phyloP scores from a whole-genome alignment of 1,140 invertebrate species.

The Atta colombica region DNA sequence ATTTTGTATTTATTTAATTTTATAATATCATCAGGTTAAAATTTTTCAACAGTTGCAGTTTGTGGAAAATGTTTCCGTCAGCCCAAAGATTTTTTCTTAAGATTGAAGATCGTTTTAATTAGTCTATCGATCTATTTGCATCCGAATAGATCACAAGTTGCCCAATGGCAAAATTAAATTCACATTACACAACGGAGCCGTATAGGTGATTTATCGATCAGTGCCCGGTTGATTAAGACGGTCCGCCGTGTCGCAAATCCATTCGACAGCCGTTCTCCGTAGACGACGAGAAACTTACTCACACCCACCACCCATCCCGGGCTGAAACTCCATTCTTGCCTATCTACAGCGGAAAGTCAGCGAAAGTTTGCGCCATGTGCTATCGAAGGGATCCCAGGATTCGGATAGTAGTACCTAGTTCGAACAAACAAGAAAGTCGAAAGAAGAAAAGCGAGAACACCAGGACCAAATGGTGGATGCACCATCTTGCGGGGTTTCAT shows the following conservation, averaged over 20 bases:
- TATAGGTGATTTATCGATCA: conserved; percentile 47
- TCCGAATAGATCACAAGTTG: conserved; percentile 43
- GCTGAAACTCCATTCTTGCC: conserved; percentile 39
- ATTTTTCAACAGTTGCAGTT: neutral
- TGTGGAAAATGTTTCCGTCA: neutral
- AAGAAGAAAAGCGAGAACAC: conserved; percentile 45
- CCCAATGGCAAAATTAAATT: conserved; percentile 42
- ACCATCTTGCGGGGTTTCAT: conserved; percentile 54
- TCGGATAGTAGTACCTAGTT: conserved; percentile 15
- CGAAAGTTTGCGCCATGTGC: conserved; percentile 69
- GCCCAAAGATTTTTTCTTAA: no score
- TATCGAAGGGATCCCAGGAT: conserved; percentile 32
- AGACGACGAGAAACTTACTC: conserved; percentile 62
- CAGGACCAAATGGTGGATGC: neutral
- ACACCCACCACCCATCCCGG: neutral
- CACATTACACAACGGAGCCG: conserved; percentile 7
- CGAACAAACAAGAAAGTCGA: conserved; percentile 24
- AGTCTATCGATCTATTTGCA: conserved; percentile 18
- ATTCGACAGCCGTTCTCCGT: conserved; percentile 50
- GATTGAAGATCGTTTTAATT: neutral
- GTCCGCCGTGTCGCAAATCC: conserved; percentile 56
- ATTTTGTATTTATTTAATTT: neutral
- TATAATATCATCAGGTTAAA: neutral
- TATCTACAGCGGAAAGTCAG: conserved; percentile 63
- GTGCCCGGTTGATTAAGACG: conserved; percentile 63